Base-by-base conservation (phyloP, 1,140 invertebrate species). In the Sycobia sp. region DNA sequence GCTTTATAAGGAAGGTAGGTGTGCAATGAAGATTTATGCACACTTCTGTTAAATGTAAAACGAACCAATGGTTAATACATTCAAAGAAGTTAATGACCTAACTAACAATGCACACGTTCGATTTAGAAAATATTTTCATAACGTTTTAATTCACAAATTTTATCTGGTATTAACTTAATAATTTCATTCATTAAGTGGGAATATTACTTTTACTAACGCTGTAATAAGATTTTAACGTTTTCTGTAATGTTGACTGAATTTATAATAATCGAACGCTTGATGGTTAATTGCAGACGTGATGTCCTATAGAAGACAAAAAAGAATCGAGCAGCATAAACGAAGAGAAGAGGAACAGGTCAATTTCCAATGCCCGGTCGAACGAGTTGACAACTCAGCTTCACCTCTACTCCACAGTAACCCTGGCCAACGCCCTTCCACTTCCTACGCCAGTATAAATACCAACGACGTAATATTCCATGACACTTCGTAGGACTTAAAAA, bases 371-470 rank as follows among this genome's bases (percentile, higher is more conserved):
- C 29, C 41, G 34, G 22, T 56, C 63, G 58, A 36, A 67, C 38
- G 20, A 55, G 49, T 56, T 63, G 67, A 71, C 66, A 67, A 73
- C 58, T 67, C 73, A 51, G 65, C 73, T 64, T 70, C 74, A 72
- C 76, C 80, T 75, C 70, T 81, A 67, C 77, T 82, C 72, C 68
- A 72, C 69, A 71, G 72, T 62, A 55, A 76, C 71, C 69, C 73
- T 68, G 46, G 65, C 60, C 70, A 75, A 73, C 62, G 66, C 69
- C 73, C 74, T 73, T 76, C 74, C 70, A 78, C 77, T 76, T 80
- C 80, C 76, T 82, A 82, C 79, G 74, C 78, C 74, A 82, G 79
- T 80, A 71, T 82, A 73, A 77, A 55, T 65, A 66, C 65, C 54
- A 62, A 49, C 66, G 49, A 64, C 36, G 55, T 58, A 20, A 65